Evolutionary conservation across 2,113 vertebrate genomes (phyloP), one percentile per base, ranked within the genome.

Genomic region (Bubo scandiacus): DNA sequence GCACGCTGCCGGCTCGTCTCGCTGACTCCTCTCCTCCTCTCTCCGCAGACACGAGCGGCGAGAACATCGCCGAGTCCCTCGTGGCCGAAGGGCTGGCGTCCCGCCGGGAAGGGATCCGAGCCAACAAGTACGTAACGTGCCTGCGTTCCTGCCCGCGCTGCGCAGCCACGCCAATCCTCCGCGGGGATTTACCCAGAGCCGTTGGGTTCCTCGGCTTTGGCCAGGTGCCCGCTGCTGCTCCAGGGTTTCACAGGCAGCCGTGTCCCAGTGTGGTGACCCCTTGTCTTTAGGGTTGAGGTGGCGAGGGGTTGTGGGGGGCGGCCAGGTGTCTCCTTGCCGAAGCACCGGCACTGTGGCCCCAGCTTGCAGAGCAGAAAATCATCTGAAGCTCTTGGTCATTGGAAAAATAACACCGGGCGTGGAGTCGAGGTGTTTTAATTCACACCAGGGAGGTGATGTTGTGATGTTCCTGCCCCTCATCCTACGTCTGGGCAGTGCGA

Each of bases 1-100:
- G 34, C 1, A 6, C 1, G 10, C 58, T 40, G 36, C 18, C 0
- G 9, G 23, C 55, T 61, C 6, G 1, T 61, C 79, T 79, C n/a
- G 10, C 57, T 54, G 40, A 17, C 8, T 11, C 21, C 6, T 59
- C 51, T 67, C 67, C 85, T 77, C 47, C 87, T 71, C 51, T 80
- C 51, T 82, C 40, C 5, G 16, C 95, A 99, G 99, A 99, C 97
- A 99, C 98, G 16, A 97, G 96, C 2, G 99, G 99, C 2, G 99
- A 99, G 97, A 99, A 99, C 98, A 98, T 99, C 11, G 99, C 99
- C 0, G 99, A 99, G 80, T 98, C 99, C 51, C 97, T 99, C 58
- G 99, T 99, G 94, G 97, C 97, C 0, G 99, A 99, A 80, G 99
- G 99, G 3, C 96, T 99, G 30, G 99, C 99, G 13, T 98, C 98